phyloP scores from a whole-genome alignment of 2,888 invertebrate species.

The Chydorus sphaericus region DNA sequence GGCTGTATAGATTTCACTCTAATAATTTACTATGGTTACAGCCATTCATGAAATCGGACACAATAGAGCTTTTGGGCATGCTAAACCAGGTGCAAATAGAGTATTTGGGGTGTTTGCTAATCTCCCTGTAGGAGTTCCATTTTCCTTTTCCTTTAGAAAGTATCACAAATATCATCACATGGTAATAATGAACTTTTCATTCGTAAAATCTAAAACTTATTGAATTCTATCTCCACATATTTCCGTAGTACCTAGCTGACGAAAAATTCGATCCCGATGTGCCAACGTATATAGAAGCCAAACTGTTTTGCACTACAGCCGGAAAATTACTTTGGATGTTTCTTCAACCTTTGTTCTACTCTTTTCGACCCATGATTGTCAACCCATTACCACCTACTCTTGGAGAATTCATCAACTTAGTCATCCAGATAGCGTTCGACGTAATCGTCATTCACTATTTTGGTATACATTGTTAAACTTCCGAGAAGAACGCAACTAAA shows the following conservation, averaged over 20 bases:
- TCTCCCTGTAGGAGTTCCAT: conserved; percentile 85
- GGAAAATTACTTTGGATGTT: conserved; percentile 87
- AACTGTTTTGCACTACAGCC: conserved; percentile 74
- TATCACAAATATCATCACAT: conserved; percentile 90
- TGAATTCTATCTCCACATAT: neutral
- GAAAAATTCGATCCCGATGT: conserved; percentile 89
- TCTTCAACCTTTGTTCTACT: conserved; percentile 90
- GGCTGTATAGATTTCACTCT: conserved; percentile 5
- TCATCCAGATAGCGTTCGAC: conserved; percentile 76
- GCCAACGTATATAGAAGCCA: conserved; percentile 81
- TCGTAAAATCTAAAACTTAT: neutral
- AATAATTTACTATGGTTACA: conserved; percentile 28
- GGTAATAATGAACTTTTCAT: neutral
- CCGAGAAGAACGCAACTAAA: too few species aligned
- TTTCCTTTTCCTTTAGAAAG: conserved; percentile 89
- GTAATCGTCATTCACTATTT: conserved; percentile 57
- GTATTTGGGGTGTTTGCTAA: conserved; percentile 90
- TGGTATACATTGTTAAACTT: conserved; percentile 44
- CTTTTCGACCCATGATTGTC: conserved; percentile 73
- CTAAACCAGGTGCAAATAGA: conserved; percentile 72
- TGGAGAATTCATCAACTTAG: conserved; percentile 67
- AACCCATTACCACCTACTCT: conserved; percentile 69
- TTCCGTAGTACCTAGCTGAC: conserved; percentile 76
- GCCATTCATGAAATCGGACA: conserved; percentile 97
- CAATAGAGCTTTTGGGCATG: conserved; percentile 89